These are phyloP conservation scores for Psammodynastes pulverulentus DNA, from an alignment of 2,113 vertebrate species.

Conservation along the genomic window DNA sequence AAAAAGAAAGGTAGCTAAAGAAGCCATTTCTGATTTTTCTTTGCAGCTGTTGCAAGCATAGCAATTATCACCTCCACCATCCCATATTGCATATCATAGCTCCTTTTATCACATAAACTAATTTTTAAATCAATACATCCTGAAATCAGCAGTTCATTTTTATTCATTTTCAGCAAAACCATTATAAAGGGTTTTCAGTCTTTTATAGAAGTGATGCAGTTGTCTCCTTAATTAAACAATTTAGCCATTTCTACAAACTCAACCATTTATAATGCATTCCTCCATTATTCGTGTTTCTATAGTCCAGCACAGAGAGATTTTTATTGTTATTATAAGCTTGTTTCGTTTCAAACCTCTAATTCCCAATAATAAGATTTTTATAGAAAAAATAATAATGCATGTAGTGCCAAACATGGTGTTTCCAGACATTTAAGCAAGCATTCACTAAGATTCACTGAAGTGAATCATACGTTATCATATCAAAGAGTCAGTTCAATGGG, in stretches of 20 bases:
- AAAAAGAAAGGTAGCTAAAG: not conserved
- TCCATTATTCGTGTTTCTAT: not conserved
- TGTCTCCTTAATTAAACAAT: not conserved
- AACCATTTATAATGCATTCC: not conserved
- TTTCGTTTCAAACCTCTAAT: not conserved
- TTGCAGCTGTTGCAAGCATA: not conserved
- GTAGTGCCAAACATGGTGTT: not conserved
- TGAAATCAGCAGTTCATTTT: not conserved
- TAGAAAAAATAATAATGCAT: not conserved
- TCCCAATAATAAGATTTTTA: not conserved
- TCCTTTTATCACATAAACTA: not conserved
- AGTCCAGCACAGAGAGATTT: not conserved
- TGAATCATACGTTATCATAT: not conserved
- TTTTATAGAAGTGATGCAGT: not conserved
- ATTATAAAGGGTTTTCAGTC: not conserved
- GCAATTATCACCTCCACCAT: not conserved
- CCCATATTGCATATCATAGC: not conserved
- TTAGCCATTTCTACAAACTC: not conserved
- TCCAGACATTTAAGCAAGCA: not conserved
- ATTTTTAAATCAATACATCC: not conserved
- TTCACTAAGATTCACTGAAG: not conserved
- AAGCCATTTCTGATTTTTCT: not conserved
- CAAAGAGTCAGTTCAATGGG: not conserved
- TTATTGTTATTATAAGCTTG: not conserved
- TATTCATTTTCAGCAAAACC: not conserved